These are phyloP conservation scores for Maccullochella peelii DNA, from an alignment of 2,113 vertebrate genomes.

Conservation along the genomic window DNA sequence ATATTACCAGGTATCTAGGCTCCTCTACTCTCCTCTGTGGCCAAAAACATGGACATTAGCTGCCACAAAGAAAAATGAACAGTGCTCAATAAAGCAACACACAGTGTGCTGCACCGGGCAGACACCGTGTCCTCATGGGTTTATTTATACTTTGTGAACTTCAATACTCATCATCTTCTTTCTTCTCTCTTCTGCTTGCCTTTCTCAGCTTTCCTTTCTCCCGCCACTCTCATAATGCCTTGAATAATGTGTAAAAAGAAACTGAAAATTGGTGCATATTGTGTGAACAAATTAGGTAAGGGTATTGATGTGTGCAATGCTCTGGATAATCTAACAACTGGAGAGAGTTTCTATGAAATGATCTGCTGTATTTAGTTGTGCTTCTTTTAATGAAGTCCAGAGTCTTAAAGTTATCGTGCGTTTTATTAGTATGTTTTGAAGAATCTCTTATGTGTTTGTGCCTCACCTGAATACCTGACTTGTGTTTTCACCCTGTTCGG, in stretches of 20 bases:
- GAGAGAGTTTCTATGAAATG: not conserved
- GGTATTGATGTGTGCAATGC: not conserved
- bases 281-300: not conserved
- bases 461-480: not conserved
- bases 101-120: not conserved
- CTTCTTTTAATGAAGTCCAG: not conserved
- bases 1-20: constrained; percentile 66
- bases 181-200: not conserved
- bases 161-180: constrained; percentile 31
- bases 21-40: constrained; percentile 55
- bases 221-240: not conserved
- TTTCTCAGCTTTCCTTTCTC: constrained; percentile 17
- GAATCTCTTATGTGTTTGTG: not conserved
- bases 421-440: not conserved
- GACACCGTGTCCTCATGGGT: not conserved
- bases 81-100: constrained; percentile 41
- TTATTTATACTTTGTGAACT: constrained; percentile 56
- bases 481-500: not conserved
- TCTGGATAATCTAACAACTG: not conserved
- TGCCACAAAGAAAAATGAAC: constrained; percentile 56
- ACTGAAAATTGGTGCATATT: constrained; percentile 12
- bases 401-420: not conserved
- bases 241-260: constrained; percentile 12
- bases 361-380: not conserved
- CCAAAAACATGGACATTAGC: constrained; percentile 68